Evolutionary conservation across 2,888 invertebrate species (phyloP), one percentile per base, ranked within the genome.

Genomic region (Siphlonurus alternatus): DNA sequence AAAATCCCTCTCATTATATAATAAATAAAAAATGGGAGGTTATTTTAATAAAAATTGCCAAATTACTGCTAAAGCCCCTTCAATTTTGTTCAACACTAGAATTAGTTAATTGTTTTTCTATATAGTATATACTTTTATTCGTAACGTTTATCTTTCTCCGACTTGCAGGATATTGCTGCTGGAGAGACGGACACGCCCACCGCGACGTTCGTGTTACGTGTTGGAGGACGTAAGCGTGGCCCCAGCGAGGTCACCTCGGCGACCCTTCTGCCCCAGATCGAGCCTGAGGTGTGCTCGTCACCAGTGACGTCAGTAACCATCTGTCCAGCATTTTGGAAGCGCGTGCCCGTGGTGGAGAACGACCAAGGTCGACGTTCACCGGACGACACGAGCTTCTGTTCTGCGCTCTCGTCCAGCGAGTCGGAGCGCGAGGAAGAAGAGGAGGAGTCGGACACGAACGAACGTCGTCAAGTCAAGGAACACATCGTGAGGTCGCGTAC

Each of bases 281-380:
- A 56, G n/a, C 53, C 61, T 25, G 20, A 25, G 18, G 66, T 65
- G 2, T 63, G 59, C 1, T 60, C 54, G 23, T 63, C 67, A 0
- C 66, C 67, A 2, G 66, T 66, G 7, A 67, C 63, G 24, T 59
- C 59, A 25, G 65, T 67, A 3, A 67, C 67, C 3, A 64, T 66
- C 59, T 63, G 65, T 2, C 65, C 67, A 19, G 63, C 63, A 3
- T 66, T 67, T 61, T 63, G 66, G 67, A 66, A 63, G 64, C 61
- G 63, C 15, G 38, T 38, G 7, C 38, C 38, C 5, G 38, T 38
- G 7, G 15, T 38, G 7, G 38, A 38, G 38, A 15, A 15, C 15
- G 38, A 38, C 38, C 38, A 5, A 38, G 38, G 38, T 38, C 38
- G 15, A 10, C 5, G 38, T 5, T 38, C 38, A 38, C 38, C 38